These are phyloP conservation scores for Mirounga angustirostris DNA, from an alignment of 2,113 vertebrate genomes.

Conservation along the genomic window DNA sequence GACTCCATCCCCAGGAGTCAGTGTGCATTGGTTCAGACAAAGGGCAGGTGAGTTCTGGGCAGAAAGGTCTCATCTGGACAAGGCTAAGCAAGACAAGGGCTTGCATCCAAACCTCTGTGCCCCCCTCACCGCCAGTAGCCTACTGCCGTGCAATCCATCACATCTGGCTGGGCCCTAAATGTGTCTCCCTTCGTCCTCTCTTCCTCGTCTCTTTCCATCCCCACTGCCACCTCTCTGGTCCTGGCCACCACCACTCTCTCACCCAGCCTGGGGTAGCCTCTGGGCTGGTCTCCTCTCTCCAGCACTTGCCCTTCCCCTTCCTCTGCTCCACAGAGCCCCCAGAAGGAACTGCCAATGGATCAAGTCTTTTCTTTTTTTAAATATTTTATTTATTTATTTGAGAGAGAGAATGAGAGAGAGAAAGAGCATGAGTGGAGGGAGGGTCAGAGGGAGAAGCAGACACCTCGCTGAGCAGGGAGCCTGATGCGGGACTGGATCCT, in stretches of 20 bases:
- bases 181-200: not conserved
- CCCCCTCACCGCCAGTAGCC: not conserved
- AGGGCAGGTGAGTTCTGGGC: not conserved
- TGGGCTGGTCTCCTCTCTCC: not conserved
- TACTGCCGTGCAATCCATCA: not conserved
- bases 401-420: too few relatives aligned
- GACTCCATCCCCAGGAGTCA: not conserved
- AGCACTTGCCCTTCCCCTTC: not conserved
- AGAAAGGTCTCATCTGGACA: not conserved
- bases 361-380: not conserved
- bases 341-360: not conserved
- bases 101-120: not conserved
- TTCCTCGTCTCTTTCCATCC: not conserved
- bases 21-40: not conserved
- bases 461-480: too few relatives aligned
- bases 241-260: accelerated
- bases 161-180: not conserved
- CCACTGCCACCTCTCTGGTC: not conserved
- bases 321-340: not conserved
- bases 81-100: not conserved
- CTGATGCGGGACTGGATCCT: too few relatives aligned
- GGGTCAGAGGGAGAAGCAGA: too few relatives aligned
- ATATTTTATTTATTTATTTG: too few relatives aligned
- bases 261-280: not conserved
- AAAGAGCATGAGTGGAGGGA: too few relatives aligned